Base-by-base conservation (phyloP, 2,888 invertebrate genomes). In the Nemapogon koenigi region DNA sequence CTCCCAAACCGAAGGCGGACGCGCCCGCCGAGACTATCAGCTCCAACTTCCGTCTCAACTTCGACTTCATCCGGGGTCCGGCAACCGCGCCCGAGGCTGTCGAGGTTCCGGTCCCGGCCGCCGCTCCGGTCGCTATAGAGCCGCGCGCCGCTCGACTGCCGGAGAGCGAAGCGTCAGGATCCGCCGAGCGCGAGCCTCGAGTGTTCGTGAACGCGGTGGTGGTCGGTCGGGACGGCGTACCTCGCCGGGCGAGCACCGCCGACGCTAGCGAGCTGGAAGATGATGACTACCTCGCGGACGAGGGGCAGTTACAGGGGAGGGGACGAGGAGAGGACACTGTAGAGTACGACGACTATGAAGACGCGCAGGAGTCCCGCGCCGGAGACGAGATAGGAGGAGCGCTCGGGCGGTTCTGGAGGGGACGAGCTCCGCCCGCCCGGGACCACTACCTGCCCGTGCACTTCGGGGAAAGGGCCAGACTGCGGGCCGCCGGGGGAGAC, bases 191-290 rank as follows among this genome's bases (percentile, higher is more conserved):
- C 2, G 52, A 59, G 13, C 70, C 75, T 1, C 65, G 73, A 35
- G 76, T 79, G 11, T 79, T 61, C 47, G 67, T 79, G 8, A 78
- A 79, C 43, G 79, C 79, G 1, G 78, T 75, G 46, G 65, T 79
- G 7, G 59, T 79, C 6, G 43, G 44, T 25, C 54, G 65, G 15
- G 58, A 72, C 48, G 79, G 79, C n/a, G 62, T 69, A 1, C 58
- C 54, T 22, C 22, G 22, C 10, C 6, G 6, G 22, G 22, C 22
- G 6, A 19, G 11, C 19, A n/a, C 19, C 18, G 16, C 54, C 27
- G 44, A 52, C 36, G 50, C 55, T 18, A 57, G 53, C 33, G 53
- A 44, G 37, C 49, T 15, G 50, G 52, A 27, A 13, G 62, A 55
- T 31, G 60, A 70, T 22, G 67, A 70, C 41, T 70, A 70, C 42